Evolutionary conservation across 2,797 vertebrate species (phyloP).

Genomic region (Pangasius larnaudii): DNA sequence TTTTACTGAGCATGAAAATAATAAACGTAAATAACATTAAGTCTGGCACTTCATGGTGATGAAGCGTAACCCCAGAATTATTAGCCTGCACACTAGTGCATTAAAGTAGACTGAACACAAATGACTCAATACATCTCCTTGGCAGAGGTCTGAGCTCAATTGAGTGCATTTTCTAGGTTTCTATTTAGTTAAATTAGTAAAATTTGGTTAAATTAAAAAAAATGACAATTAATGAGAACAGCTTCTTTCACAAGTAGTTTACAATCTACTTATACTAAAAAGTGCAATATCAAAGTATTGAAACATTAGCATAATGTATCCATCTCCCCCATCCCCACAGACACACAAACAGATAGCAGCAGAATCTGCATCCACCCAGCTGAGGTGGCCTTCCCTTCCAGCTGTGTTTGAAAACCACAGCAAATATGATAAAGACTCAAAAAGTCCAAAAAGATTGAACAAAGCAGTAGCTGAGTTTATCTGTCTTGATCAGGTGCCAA

Average conservation of each 20-base stretch:
- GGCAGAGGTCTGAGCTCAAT: not conserved
- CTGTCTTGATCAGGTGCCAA: constrained; percentile 27
- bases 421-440: constrained; percentile 19
- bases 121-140: not conserved
- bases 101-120: no score
- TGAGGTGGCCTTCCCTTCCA: constrained; percentile 10
- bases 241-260: no score
- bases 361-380: not conserved
- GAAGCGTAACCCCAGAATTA: not conserved
- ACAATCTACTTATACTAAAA: no score
- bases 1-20: not conserved
- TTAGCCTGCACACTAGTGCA: not conserved
- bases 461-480: constrained; percentile 37
- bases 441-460: constrained; percentile 14
- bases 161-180: no score
- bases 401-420: constrained; percentile 14
- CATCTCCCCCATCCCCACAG: not conserved
- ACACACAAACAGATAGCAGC: not conserved
- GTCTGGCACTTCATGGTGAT: not conserved
- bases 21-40: not conserved
- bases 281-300: no score
- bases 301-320: not conserved
- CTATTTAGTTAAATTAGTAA: no score
- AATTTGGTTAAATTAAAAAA: no score
- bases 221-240: no score